A percentile compares a stretch with the other conserved stretches of the same genome.
These are phyloP conservation scores for Eidolon dupreanum DNA, from an alignment of 2,797 vertebrate species.

Conservation along the genomic window DNA sequence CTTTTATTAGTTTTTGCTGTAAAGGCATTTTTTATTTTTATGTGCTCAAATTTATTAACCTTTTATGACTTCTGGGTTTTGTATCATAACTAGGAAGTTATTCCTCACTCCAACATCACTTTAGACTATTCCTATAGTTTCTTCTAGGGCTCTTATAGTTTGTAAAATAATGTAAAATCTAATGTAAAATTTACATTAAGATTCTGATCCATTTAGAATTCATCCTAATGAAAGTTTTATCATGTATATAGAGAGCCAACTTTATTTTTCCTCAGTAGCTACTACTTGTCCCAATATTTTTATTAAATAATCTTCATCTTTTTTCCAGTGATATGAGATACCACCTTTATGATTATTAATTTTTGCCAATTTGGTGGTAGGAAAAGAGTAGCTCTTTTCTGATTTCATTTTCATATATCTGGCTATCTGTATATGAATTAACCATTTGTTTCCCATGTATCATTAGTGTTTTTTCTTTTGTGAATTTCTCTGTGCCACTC, in stretches of 20 bases:
- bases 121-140: not conserved
- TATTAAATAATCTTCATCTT: not conserved
- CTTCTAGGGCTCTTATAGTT: not conserved
- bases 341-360: not conserved
- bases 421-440: not conserved
- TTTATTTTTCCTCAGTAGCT: not conserved
- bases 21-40: slow-evolving; percentile 31
- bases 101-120: not conserved
- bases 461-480: not conserved
- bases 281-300: not conserved
- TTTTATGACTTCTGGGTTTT: slow-evolving; percentile 40
- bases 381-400: not conserved
- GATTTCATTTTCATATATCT: not conserved
- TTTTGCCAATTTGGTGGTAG: not conserved
- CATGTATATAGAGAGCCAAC: not conserved
- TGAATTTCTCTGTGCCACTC: not conserved
- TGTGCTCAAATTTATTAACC: slow-evolving; percentile 24
- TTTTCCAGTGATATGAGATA: not conserved
- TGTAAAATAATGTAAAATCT: no score
- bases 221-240: not conserved
- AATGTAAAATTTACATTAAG: slow-evolving; percentile 35
- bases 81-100: slow-evolving; percentile 19
- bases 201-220: slow-evolving; percentile 21
- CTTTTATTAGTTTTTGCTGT: slow-evolving; percentile 30
- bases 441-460: not conserved